Conservation (phyloP, 2,797 vertebrate species). For the Arnoldichthys spilopterus region DNA sequence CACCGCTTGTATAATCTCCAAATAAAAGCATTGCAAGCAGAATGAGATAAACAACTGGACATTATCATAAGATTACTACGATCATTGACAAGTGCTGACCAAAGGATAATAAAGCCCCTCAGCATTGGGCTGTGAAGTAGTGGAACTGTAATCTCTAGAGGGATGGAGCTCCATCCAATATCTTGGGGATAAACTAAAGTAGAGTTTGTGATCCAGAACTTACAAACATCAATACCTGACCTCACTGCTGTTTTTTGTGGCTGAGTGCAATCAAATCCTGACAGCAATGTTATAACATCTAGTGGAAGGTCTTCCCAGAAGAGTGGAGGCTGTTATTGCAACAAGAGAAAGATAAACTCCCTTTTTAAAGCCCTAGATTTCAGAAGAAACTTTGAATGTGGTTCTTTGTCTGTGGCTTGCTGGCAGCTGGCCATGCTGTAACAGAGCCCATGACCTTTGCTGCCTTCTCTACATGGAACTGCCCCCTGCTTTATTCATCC, state of each 20-base stretch:
- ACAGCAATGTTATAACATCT: background rate
- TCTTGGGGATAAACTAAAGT: background rate
- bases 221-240: background rate
- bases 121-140: background rate
- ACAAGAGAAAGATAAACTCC: background rate
- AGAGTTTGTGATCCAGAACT: background rate
- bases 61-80: background rate
- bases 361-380: background rate
- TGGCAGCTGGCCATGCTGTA: conserved; percentile 29
- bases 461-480: conserved; percentile 30
- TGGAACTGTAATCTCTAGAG: background rate
- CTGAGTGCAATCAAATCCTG: background rate
- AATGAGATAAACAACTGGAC: background rate
- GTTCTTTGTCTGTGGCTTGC: conserved; percentile 14
- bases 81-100: no score
- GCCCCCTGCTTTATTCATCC: conserved; percentile 69
- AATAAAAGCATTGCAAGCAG: background rate
- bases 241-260: background rate
- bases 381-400: background rate
- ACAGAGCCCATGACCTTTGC: conserved; percentile 39
- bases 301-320: background rate
- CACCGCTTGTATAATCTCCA: background rate
- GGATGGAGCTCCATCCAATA: background rate
- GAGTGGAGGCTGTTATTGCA: background rate
- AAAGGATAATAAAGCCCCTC: background rate